Base-by-base conservation (phyloP, 2,113 vertebrate species). In the Pygoscelis antarcticus region DNA sequence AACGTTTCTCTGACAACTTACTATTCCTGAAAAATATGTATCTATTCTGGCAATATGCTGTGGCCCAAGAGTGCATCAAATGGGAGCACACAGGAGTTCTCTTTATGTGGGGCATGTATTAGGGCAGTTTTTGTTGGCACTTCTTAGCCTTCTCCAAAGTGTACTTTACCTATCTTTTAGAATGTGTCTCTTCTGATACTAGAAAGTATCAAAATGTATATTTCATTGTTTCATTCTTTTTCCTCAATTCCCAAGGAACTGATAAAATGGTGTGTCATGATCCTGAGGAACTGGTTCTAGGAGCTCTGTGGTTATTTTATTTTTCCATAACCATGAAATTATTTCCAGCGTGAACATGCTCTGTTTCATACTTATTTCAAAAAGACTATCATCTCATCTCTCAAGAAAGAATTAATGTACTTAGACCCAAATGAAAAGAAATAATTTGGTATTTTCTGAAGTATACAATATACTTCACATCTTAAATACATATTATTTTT, bases 241-340 rank as follows among this genome's bases (percentile, higher is more conserved):
- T 60, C 27, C 49, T 60, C 36, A 21, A 0, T 79, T 93, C 29
- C 20, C 10, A 65, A 64, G 9, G 26, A 79, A 29, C 14, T 42
- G 38, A 49, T 40, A 51, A 89, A 91, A 70, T 60, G 2, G 6
- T 52, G 22, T 77, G 21, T 60, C n/a, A 18, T 23, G 9, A 79
- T 79, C 15, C 29, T 75, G 32, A 69, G 38, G 38, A 75, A 61
- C 2, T 61, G 17, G 16, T 83, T 83, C 40, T 71, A 79, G 55
- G 69, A 85, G 4, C 5, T 68, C 29, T 55, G 22, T 25, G 51
- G n/a, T 71, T 75, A 23, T 70, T 87, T 58, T 78, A 30, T 66
- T 88, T 95, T 87, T 85, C 23, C 65, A 44, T 55, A 84, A 85
- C 10, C 57, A 60, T 85, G n/a, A 79, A 75, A 79, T 85, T 58